These are phyloP conservation scores for Nansenia antarctica DNA, from an alignment of 2,113 vertebrate species.

Conservation along the genomic window DNA sequence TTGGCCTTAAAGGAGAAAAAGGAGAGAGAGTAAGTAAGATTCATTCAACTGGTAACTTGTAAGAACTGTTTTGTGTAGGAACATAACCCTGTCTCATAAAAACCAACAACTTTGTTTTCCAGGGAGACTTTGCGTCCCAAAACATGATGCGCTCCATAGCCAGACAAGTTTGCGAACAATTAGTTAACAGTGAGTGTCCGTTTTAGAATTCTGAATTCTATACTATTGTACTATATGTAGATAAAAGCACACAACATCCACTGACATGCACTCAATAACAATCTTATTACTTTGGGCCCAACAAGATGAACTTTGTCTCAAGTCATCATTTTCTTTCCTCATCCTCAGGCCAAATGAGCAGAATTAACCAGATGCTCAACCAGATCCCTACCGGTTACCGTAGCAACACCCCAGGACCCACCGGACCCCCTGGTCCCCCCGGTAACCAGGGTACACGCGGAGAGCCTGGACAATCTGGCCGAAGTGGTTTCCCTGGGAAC, in stretches of 20 bases:
- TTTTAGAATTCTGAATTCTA: neutral
- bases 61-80: neutral
- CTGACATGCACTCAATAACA: no score
- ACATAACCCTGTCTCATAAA: conserved; percentile 11
- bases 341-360: conserved; percentile 89
- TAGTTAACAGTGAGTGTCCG: conserved; percentile 89
- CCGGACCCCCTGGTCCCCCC: conserved; percentile 88
- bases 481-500: conserved; percentile 89
- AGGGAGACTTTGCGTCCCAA: conserved; percentile 96
- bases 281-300: neutral
- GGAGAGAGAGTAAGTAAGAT: conserved; percentile 87
- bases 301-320: neutral
- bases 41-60: neutral
- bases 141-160: conserved; percentile 97
- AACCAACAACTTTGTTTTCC: conserved; percentile 49
- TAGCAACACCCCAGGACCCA: conserved; percentile 87
- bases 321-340: neutral
- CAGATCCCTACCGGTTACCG: conserved; percentile 95
- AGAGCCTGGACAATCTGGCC: conserved; percentile 88
- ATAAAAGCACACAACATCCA: neutral
- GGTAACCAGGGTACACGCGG: conserved; percentile 84
- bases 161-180: conserved; percentile 98
- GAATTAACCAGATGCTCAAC: conserved; percentile 94
- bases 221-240: neutral
- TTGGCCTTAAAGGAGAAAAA: conserved; percentile 94